Conservation (phyloP, 2,797 vertebrate genomes). For the Urocyon cinereoargenteus region DNA sequence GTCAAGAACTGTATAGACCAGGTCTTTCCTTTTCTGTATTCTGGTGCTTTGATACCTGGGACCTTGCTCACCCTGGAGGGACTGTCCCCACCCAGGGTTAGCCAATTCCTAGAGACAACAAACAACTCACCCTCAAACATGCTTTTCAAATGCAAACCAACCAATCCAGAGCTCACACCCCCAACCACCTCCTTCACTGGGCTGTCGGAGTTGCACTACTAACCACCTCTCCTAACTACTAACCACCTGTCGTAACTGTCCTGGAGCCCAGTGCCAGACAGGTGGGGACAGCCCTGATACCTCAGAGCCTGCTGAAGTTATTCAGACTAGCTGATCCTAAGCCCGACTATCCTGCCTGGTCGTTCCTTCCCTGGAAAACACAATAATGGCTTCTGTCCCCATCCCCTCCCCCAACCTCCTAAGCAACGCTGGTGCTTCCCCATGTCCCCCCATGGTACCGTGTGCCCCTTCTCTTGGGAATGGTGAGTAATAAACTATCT, state of each 20-base stretch:
- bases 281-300: neutral
- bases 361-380: neutral
- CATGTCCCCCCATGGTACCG: fast-evolving
- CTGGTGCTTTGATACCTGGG: neutral
- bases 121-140: too few relatives aligned
- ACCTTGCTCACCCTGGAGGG: neutral
- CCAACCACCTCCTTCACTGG: neutral
- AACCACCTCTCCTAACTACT: neutral
- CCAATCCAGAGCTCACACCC: neutral
- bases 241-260: neutral
- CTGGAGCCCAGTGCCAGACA: neutral
- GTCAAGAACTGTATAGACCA: fast-evolving
- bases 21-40: neutral
- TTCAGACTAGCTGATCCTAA: too few relatives aligned
- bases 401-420: neutral
- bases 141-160: neutral
- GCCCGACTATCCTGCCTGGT: fast-evolving
- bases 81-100: too few relatives aligned
- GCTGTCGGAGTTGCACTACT: neutral
- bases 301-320: neutral
- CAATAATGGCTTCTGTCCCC: neutral
- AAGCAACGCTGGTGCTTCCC: neutral
- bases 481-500: neutral
- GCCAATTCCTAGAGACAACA: neutral
- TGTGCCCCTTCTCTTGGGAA: neutral